These are phyloP conservation scores for Cynocephalus volans DNA, from an alignment of 2,113 vertebrate species.

Conservation along the genomic window DNA sequence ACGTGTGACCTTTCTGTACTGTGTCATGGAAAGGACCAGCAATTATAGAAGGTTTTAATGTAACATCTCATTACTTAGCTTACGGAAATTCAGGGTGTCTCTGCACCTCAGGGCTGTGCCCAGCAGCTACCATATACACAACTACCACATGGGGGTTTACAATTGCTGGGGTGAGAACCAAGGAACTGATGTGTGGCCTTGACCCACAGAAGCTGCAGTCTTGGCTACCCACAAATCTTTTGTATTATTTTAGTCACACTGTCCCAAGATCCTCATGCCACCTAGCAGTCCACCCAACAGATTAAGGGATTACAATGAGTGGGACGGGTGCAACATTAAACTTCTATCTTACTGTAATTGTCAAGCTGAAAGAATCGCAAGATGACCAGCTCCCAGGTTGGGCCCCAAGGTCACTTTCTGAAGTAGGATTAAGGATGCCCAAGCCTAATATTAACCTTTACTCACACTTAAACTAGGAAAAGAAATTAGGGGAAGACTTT, in stretches of 20 bases:
- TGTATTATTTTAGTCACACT: background rate
- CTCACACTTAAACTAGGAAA: background rate
- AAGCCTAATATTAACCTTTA: background rate
- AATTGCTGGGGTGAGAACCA: background rate
- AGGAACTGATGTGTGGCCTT: background rate
- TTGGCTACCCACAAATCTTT: background rate
- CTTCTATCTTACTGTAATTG: background rate
- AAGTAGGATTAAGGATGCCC: background rate
- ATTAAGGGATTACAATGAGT: background rate
- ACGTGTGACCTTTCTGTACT: background rate
- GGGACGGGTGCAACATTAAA: background rate
- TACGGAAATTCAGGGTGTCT: background rate
- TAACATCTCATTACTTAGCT: background rate
- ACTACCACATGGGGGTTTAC: background rate
- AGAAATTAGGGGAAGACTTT: background rate
- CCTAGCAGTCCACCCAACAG: background rate
- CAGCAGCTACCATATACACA: background rate
- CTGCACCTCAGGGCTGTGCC: background rate
- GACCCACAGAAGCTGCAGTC: background rate
- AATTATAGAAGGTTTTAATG: background rate
- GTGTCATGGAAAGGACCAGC: background rate
- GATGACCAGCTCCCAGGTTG: background rate
- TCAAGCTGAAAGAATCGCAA: background rate
- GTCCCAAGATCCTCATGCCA: background rate
- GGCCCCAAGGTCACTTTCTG: background rate